phyloP scores from a whole-genome alignment of 2,888 invertebrate genomes.

The Fragum sueziense region DNA sequence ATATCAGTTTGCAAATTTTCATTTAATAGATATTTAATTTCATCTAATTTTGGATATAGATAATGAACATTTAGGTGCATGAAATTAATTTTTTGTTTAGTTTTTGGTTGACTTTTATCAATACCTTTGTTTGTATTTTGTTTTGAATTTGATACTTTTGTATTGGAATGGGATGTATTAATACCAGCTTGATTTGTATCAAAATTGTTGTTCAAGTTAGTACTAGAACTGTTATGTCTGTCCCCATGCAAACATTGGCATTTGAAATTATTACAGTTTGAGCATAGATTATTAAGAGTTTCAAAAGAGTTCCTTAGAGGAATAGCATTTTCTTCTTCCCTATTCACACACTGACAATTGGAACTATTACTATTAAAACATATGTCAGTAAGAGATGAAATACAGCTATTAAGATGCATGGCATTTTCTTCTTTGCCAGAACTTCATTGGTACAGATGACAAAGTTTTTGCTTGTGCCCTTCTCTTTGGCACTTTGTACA shows the following conservation, averaged over 20 bases:
- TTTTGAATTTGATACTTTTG: neutral
- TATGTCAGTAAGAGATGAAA: neutral
- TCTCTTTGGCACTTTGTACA: neutral
- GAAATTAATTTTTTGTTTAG: neutral
- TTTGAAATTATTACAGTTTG: too few species aligned
- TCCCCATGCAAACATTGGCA: too few species aligned
- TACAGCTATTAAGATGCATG: neutral
- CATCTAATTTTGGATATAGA: constrained; percentile 15
- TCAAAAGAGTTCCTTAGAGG: neutral
- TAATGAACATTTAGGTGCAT: constrained; percentile 12
- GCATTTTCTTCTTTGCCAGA: neutral
- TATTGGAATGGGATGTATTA: too few species aligned
- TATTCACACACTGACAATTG: neutral
- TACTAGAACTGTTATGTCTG: neutral
- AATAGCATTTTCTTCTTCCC: neutral
- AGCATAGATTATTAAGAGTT: too few species aligned
- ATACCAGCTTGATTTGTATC: too few species aligned
- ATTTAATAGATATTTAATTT: neutral
- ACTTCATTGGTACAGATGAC: neutral
- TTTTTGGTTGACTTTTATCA: too few species aligned
- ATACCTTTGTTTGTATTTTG: neutral
- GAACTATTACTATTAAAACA: neutral
- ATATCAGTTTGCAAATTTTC: neutral
- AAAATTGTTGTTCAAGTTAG: neutral
- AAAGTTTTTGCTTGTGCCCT: neutral